Evolutionary conservation across 2,113 vertebrate species (phyloP), one percentile per base, ranked within the genome.

Genomic region (Sinosuthora webbiana): DNA sequence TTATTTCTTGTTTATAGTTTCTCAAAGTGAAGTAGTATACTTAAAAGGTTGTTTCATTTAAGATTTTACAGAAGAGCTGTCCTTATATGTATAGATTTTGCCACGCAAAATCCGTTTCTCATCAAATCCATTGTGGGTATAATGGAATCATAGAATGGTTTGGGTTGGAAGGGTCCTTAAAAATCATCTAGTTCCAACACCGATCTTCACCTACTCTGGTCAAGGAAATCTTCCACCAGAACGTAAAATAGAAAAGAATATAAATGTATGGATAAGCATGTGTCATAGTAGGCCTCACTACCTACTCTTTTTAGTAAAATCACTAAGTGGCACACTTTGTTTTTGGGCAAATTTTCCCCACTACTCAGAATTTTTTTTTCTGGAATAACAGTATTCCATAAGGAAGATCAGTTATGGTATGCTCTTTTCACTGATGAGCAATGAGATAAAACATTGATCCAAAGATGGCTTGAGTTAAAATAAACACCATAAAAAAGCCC

Each of bases 361-460:
- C 10, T 75, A 33, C 33, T 79, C 79, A 24, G 27, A 4, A 18
- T 19, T 39, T 28, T n/a, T 42, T 73, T 75, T 33, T 13, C 4
- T 52, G 4, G 1, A 52, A 47, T 80, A 68, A 25, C 8, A n/a
- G 4, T 60, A 17, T 83, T 71, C 19, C 0, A 0, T 53, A 9
- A 57, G 20, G 31, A 80, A 90, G 11, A 39, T 23, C 37, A 78
- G 13, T 52, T 56, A 25, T 4, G 1, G 31, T 81, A 19, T 75
- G 6, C 9, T 45, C 18, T 74, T 84, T 59, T 35, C 33, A 18
- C 60, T 75, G 33, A 14, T 63, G 24, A 64, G 17, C 24, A 73
- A 52, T 44, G 37, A 63, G 20, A 31, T 8, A 63, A 71, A 90
- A 31, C 4, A 7, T 10, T 37, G 4, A 74, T 87, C 86, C 33